Evolutionary conservation across 2,113 vertebrate genomes (phyloP).

Genomic region (Petroica traversi): DNA sequence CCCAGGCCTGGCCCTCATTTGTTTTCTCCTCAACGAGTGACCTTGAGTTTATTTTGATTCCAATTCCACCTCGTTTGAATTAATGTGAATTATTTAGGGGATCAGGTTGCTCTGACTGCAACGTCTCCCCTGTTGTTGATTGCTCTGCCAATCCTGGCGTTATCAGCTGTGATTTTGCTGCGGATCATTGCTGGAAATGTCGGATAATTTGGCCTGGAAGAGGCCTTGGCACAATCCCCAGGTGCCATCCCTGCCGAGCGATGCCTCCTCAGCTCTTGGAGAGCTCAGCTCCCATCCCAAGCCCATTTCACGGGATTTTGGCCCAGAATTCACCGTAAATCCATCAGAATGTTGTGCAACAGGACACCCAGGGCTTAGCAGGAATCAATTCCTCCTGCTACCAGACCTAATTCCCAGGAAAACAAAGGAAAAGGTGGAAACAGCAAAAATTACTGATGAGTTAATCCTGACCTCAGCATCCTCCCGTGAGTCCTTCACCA

Average conservation of each 20-base stretch:
- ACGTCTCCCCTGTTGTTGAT: neutral
- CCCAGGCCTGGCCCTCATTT: neutral
- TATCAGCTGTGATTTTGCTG: neutral
- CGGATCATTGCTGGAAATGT: neutral
- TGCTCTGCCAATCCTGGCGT: neutral
- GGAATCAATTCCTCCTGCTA: neutral
- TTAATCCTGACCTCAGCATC: neutral
- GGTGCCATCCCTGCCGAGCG: neutral
- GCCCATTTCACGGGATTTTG: neutral
- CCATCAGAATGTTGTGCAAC: neutral
- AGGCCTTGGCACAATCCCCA: neutral
- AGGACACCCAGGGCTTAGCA: neutral
- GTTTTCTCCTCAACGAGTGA: neutral
- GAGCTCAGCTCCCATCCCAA: neutral
- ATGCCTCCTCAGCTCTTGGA: neutral
- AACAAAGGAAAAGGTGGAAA: neutral
- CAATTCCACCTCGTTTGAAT: neutral
- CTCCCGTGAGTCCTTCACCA: neutral
- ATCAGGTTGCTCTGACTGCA: neutral
- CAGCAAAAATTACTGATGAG: neutral
- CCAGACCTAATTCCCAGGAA: neutral
- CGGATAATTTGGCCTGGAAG: slow-evolving; percentile 1
- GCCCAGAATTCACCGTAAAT: neutral
- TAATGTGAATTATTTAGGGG: neutral
- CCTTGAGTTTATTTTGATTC: neutral